Base-by-base conservation (phyloP, 2,888 invertebrate genomes). In the Dynastes maya region DNA sequence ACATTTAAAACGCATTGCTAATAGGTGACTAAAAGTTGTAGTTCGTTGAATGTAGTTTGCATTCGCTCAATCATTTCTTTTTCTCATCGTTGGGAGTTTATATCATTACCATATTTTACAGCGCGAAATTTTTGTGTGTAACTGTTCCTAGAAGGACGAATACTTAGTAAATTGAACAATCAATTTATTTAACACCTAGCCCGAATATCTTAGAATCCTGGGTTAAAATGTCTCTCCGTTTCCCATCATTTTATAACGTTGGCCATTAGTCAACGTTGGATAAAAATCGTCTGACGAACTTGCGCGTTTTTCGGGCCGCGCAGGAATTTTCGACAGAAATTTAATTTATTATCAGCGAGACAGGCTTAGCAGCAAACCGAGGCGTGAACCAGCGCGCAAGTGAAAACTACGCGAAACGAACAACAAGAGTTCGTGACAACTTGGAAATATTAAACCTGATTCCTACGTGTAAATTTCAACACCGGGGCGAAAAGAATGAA, bases 391-490 rank as follows among this genome's bases (percentile, higher is more conserved):
- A 58, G 37, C 32, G 22, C 27, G 51, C 29, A 29, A 37, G 49
- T 45, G 32, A 61, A 77, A 67, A 61, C 40, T 37, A 76, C 64
- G 55, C 55, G 53, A 68, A 77, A 68, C 45, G 53, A 77, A 68
- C 77, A 77, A 77, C 65, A 55, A 76, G 45, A 76, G 45, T 32
- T 11, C 67, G 76, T 58, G 70, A 58, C 70, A 63, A 77, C 70
- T 70, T 71, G 70, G 70, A 77, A 77, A 70, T 76, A 68, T 76
- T 76, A 65, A 58, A 37, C 61, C 49, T 45, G 72, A 61, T 45
- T 72, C 61, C 61, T 61, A 61, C 61, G 72, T 61, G 61, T 53
- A 29, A 64, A 75, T 78, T 74, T 78, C 75, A 78, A 78, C 78
- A 61, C 68, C 74, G 55, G 61, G 70, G 63, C 68, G 61, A 79